These are phyloP conservation scores for Eulithis testata DNA, from an alignment of 2,888 invertebrate genomes.

Conservation along the genomic window DNA sequence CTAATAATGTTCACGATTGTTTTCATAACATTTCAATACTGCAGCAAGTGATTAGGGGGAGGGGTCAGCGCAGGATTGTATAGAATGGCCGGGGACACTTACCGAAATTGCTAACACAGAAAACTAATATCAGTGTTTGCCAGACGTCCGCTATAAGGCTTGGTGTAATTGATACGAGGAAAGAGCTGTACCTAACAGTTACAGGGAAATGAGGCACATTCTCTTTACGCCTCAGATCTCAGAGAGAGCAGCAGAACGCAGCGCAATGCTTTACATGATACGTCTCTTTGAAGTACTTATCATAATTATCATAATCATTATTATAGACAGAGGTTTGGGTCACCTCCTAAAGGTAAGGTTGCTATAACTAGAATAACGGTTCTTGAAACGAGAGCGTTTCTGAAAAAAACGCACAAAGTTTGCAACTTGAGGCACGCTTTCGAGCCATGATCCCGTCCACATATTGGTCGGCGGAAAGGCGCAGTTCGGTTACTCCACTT, in stretches of 20 bases:
- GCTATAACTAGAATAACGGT: too few relatives aligned
- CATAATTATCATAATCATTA: too few relatives aligned
- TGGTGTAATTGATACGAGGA: slow-evolving; percentile 46
- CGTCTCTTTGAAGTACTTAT: too few relatives aligned
- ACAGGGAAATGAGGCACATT: too few relatives aligned
- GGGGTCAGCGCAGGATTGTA: slow-evolving; percentile 61
- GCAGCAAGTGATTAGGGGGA: slow-evolving; percentile 58
- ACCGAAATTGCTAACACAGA: slow-evolving; percentile 83
- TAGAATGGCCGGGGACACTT: slow-evolving; percentile 80
- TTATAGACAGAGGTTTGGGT: too few relatives aligned
- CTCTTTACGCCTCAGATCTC: too few relatives aligned
- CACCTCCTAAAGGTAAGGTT: too few relatives aligned
- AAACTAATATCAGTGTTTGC: slow-evolving; percentile 84
- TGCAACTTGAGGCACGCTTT: slow-evolving; percentile 41
- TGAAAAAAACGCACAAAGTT: slow-evolving; percentile 37
- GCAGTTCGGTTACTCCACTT: slow-evolving; percentile 55
- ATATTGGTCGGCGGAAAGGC: slow-evolving; percentile 60
- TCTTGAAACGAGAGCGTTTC: too few relatives aligned
- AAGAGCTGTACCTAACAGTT: too few relatives aligned
- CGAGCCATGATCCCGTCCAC: slow-evolving; percentile 52
- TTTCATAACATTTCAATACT: slow-evolving; percentile 73
- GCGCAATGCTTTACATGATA: too few relatives aligned
- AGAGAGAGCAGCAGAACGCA: too few relatives aligned
- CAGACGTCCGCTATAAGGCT: slow-evolving; percentile 65
- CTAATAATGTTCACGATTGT: slow-evolving; percentile 42